Evolutionary conservation across 2,888 invertebrate species (phyloP), one percentile per base, ranked within the genome.

Genomic region (Sturmia bella): DNA sequence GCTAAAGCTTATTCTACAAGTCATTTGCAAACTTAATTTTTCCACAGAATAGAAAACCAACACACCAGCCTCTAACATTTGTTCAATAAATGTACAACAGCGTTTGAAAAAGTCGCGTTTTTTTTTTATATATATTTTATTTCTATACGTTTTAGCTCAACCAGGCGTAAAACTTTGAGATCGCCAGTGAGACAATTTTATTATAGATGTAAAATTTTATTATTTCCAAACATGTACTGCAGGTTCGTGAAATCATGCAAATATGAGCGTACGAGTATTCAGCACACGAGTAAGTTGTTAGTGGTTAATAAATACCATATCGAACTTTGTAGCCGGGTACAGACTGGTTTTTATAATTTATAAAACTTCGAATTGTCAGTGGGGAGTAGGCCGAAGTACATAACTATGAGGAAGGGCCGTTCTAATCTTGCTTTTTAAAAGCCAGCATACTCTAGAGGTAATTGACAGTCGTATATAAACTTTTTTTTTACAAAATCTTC

Each of bases 1-100:
- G 43, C 54, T 68, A 66, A 79, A 64, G 82, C 63, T 63, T 80
- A 85, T 87, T 89, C 89, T 89, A 89, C 88, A 89, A 89, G 89
- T 89, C 88, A 89, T 89, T 89, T 88, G 87, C 85, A 87, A 88
- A 89, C 87, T 89, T 88, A 88, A 89, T 89, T 89, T 86, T 85
- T 84, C 85, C 83, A 74, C 73, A 59, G 59, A 80, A 59, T 52
- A 77, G 56, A 45, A 63, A 27, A 52, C 41, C 12, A 52, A 59
- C 57, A 66, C 41, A 73, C 32, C 59, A 52, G 66, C 39, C 24
- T 52, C 15, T 59, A 24, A 19, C 56, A 27, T 63, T 50, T 13
- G 52, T 43, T 57, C n/a, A 45, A 15, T 45, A 54, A 70, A 66
- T 64, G 64, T 24, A 56, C 45, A 66, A 66, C 39, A 66, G 17